Percentiles rank a stretch among this genome's conserved stretches.
phyloP scores from a whole-genome alignment of 2,888 invertebrate genomes.

The Tinea trinotella region DNA sequence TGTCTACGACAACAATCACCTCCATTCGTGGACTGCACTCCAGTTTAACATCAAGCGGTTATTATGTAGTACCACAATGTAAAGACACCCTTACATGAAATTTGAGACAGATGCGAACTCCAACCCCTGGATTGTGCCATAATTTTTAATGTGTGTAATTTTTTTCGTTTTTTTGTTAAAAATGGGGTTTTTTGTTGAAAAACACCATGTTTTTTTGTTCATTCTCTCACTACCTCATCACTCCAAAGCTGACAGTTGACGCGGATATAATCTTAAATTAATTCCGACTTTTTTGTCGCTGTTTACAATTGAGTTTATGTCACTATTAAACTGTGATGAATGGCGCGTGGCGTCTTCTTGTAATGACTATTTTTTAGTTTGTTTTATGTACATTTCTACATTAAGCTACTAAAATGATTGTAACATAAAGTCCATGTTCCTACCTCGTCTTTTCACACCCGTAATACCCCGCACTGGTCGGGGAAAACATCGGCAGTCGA shows the following conservation, averaged over 20 bases:
- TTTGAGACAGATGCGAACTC: conserved; percentile 59
- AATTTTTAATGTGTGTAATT: conserved; percentile 64
- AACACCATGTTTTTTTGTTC: conserved; percentile 44
- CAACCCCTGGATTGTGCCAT: conserved; percentile 40
- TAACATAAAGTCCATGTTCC: too few species aligned
- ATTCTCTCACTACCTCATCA: conserved; percentile 35
- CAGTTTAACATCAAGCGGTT: too few species aligned
- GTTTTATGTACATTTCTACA: too few species aligned
- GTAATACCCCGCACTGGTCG: too few species aligned
- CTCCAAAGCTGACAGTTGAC: conserved; percentile 70
- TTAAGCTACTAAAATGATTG: too few species aligned
- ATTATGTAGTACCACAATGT: too few species aligned
- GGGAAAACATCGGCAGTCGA: too few species aligned
- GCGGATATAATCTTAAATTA: conserved; percentile 71
- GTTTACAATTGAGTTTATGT: conserved; percentile 30
- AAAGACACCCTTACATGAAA: too few species aligned
- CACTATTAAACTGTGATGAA: conserved; percentile 41
- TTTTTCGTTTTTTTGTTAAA: conserved; percentile 45
- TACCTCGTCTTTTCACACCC: too few species aligned
- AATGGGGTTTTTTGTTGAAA: conserved; percentile 41
- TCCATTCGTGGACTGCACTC: too few species aligned
- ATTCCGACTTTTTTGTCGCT: conserved; percentile 53
- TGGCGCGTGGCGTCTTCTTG: background rate
- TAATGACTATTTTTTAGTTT: too few species aligned
- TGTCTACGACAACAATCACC: too few species aligned